A percentile compares a stretch with the other conserved stretches of the same genome.
Evolutionary conservation across 2,113 vertebrate genomes (phyloP).

Genomic region (Raja brachyura): DNA sequence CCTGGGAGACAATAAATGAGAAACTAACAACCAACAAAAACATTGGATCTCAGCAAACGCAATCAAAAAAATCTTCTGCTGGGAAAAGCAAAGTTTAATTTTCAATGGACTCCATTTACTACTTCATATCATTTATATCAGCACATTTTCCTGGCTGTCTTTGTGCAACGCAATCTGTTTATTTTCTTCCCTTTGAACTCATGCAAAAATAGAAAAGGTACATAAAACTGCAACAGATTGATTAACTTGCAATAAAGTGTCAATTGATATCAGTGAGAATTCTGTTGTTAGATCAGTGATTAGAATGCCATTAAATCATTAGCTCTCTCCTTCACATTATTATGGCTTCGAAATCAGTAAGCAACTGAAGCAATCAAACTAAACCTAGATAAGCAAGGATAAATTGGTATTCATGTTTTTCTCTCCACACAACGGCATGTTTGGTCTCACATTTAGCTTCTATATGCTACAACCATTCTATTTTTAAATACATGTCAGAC

Average conservation of each 20-base stretch:
- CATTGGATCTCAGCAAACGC: neutral
- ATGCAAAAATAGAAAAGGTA: neutral
- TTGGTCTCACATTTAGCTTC: neutral
- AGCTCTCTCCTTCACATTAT: neutral
- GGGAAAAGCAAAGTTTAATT: neutral
- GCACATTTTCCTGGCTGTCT: neutral
- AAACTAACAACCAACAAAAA: neutral
- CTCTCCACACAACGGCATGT: neutral
- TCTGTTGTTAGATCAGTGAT: neutral
- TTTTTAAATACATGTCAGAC: neutral
- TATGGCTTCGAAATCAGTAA: neutral
- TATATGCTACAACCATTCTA: neutral
- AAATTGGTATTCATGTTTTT: neutral
- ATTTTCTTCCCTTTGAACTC: neutral
- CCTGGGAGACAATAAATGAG: neutral
- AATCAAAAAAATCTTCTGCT: neutral
- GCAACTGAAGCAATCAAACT: neutral
- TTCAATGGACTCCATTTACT: neutral
- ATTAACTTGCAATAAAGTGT: neutral
- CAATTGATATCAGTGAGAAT: neutral
- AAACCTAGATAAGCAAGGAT: neutral
- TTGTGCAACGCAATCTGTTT: neutral
- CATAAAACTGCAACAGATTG: neutral
- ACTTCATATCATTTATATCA: neutral
- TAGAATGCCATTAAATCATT: conserved; percentile 1